Evolutionary conservation across 1,140 invertebrate genomes (phyloP).

Genomic region (Chionoecetes opilio): DNA sequence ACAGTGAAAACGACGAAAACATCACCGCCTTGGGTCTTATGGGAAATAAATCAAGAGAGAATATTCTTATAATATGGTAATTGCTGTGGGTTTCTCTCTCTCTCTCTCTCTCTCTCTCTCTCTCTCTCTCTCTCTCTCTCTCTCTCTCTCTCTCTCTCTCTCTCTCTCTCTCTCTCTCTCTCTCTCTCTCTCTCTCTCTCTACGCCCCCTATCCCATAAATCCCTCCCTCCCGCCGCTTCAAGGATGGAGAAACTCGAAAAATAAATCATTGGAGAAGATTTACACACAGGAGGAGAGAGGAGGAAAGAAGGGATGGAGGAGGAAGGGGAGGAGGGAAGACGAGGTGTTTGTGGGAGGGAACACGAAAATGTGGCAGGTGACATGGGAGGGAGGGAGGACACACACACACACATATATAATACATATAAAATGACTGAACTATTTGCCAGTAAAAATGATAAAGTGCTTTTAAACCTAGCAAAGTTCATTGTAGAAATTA

Average conservation of each 20-base stretch:
- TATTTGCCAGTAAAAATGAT: too few species aligned
- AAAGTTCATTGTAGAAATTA: too few species aligned
- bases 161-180: conserved; percentile 24
- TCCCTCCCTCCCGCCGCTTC: background rate
- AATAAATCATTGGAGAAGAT: conserved; percentile 1
- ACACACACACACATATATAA: too few species aligned
- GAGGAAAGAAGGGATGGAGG: background rate
- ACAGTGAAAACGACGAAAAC: background rate
- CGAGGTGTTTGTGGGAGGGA: background rate
- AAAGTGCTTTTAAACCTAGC: too few species aligned
- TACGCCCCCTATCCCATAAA: background rate
- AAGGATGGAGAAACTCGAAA: background rate
- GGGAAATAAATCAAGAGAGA: background rate
- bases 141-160: conserved; percentile 27
- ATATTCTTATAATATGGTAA: background rate
- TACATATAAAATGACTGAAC: too few species aligned
- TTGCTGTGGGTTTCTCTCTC: background rate
- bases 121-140: conserved; percentile 14
- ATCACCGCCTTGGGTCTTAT: background rate
- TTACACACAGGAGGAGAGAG: background rate
- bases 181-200: conserved; percentile 10
- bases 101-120: too few species aligned
- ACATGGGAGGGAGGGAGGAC: background rate
- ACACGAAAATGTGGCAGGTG: background rate
- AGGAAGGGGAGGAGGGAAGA: background rate